Conservation (phyloP, 2,797 vertebrate genomes). For the Clamator glandarius region DNA sequence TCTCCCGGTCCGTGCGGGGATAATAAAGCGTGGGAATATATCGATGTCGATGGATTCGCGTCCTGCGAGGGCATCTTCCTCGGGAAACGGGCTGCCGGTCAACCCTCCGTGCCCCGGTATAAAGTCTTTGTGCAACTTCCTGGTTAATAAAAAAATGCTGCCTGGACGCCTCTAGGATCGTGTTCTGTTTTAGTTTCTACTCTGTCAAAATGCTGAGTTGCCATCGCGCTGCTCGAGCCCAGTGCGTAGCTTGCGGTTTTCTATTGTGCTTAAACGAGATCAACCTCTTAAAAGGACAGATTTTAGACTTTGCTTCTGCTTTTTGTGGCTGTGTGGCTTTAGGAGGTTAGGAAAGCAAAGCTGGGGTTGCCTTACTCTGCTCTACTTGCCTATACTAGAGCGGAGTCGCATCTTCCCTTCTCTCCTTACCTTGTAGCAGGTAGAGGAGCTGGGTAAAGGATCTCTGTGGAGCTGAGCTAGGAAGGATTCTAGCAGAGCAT, state of each 20-base stretch:
- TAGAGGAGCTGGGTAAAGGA: neutral
- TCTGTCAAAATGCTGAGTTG: accelerated
- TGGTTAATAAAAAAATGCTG: neutral
- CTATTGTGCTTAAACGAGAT: neutral
- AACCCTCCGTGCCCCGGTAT: accelerated
- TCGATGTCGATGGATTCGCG: neutral
- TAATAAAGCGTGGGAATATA: neutral
- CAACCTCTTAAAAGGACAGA: neutral
- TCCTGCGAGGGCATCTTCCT: no score
- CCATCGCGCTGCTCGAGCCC: accelerated
- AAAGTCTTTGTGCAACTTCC: neutral
- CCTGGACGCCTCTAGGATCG: neutral
- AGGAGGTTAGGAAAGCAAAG: neutral
- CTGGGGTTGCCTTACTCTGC: neutral
- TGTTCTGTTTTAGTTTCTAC: neutral
- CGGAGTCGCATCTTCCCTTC: neutral
- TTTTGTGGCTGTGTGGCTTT: neutral
- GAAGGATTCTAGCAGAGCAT: neutral
- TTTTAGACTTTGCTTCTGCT: neutral
- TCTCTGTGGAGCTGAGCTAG: neutral
- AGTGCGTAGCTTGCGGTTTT: accelerated
- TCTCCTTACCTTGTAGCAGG: neutral
- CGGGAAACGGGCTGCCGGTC: neutral
- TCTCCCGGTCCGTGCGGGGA: neutral
- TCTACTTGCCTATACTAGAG: no score